phyloP scores from a whole-genome alignment of 2,797 vertebrate genomes.

The Acanthiza pusilla region DNA sequence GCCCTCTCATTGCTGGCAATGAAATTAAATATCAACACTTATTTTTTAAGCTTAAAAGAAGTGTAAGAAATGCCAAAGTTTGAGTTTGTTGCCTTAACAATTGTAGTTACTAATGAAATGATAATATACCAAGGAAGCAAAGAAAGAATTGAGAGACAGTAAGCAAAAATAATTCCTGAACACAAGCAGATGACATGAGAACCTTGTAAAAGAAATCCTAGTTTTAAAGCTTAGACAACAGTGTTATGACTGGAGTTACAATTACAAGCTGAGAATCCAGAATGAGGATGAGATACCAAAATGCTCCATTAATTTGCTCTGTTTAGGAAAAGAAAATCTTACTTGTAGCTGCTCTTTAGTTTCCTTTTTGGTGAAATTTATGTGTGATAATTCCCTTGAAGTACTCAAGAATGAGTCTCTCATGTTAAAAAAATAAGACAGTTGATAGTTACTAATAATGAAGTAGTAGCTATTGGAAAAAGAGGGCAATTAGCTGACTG shows the following conservation, averaged over 20 bases:
- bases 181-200: background rate
- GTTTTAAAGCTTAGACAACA: background rate
- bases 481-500: background rate
- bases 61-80: background rate
- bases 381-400: background rate
- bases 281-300: background rate
- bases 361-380: background rate
- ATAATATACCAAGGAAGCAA: background rate
- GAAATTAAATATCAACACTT: background rate
- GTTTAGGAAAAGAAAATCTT: background rate
- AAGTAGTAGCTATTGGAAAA: background rate
- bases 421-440: background rate
- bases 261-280: background rate
- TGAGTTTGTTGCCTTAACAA: background rate
- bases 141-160: background rate
- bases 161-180: conserved; percentile 13
- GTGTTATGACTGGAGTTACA: background rate
- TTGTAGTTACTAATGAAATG: background rate
- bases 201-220: background rate
- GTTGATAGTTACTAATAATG: background rate
- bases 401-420: background rate
- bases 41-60: background rate
- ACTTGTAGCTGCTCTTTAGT: background rate
- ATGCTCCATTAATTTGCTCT: background rate
- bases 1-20: background rate